Percentiles rank a stretch among this genome's conserved stretches.
These are phyloP conservation scores for Oncorhynchus clarkii DNA, from an alignment of 2,113 vertebrate genomes.

Conservation along the genomic window DNA sequence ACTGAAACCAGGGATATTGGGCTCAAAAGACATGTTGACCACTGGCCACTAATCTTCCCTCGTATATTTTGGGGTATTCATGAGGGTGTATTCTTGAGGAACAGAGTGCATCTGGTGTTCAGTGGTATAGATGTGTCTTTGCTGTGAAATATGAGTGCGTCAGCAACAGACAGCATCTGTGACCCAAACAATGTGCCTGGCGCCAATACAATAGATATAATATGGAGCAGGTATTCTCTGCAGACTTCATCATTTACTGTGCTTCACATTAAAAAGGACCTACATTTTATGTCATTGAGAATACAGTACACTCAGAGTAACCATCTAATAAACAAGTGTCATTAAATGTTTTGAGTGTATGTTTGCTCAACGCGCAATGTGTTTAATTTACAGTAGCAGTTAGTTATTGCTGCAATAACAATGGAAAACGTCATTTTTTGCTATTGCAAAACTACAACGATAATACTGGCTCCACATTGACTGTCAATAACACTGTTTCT, in stretches of 20 bases:
- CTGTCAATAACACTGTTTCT: constrained; percentile 1
- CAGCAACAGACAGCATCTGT: neutral
- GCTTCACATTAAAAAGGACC: neutral
- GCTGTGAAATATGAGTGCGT: neutral
- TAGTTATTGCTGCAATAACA: neutral
- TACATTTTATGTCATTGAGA: too few species aligned
- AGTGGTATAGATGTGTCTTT: neutral
- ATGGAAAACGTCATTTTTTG: neutral
- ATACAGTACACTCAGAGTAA: too few species aligned
- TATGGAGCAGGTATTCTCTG: neutral
- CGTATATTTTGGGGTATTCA: too few species aligned
- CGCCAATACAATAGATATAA: neutral
- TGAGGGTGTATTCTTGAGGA: neutral
- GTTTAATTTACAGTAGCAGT: constrained; percentile 7
- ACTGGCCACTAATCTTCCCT: too few species aligned
- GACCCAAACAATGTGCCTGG: constrained; percentile 1
- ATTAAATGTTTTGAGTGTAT: neutral
- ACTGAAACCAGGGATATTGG: too few species aligned
- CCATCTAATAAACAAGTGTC: too few species aligned
- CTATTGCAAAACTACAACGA: neutral
- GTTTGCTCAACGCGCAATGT: neutral
- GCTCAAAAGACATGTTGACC: too few species aligned
- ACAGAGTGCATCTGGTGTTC: neutral
- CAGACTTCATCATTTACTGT: neutral
- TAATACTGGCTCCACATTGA: neutral